phyloP scores from a whole-genome alignment of 2,113 vertebrate species.

The Hiodon tergisus region DNA sequence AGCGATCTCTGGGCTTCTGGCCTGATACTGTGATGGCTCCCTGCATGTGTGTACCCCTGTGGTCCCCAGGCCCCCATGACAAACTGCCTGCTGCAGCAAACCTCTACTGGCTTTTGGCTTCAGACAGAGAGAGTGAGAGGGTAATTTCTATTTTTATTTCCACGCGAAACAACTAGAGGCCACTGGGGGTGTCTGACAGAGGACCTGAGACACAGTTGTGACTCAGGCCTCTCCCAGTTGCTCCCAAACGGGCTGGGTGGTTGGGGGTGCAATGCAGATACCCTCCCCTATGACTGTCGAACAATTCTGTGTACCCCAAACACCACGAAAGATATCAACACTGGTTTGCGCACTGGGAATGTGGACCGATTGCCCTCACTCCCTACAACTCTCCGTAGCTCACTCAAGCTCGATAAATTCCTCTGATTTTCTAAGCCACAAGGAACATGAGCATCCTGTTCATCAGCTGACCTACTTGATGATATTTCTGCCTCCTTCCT shows the following conservation, averaged over 20 bases:
- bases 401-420: not conserved
- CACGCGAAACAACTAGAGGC: not conserved
- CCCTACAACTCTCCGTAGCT: too few species aligned
- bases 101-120: not conserved
- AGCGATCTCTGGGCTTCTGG: not conserved
- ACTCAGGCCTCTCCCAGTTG: not conserved
- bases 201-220: not conserved
- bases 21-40: not conserved
- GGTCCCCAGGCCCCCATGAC: constrained; percentile 1
- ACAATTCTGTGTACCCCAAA: not conserved
- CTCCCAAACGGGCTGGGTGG: not conserved
- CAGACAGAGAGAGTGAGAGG: not conserved
- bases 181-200: not conserved
- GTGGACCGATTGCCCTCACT: constrained; percentile 3
- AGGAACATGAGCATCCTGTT: not conserved
- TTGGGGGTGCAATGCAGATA: too few species aligned
- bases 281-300: not conserved
- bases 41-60: constrained; percentile 8
- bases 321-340: not conserved
- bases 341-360: not conserved
- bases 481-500: not conserved
- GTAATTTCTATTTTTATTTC: constrained; percentile 10
- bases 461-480: not conserved
- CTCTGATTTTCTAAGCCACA: not conserved
- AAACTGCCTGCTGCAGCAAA: not conserved